These are phyloP conservation scores for Petrocephalus microphthalmus DNA, from an alignment of 2,113 vertebrate genomes.

Conservation along the genomic window DNA sequence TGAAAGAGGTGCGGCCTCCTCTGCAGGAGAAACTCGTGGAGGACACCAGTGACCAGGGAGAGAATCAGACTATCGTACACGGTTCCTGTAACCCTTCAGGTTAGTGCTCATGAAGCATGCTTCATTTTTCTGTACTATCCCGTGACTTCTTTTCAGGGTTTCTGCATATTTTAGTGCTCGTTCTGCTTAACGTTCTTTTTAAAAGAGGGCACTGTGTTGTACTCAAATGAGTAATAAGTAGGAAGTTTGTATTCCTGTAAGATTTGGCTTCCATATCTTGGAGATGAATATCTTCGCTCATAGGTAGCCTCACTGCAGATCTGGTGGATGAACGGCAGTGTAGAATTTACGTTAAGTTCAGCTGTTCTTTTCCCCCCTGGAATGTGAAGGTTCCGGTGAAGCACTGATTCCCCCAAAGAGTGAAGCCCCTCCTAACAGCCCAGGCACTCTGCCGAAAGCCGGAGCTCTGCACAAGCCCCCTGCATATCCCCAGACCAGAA, in stretches of 20 bases:
- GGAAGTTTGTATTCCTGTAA: background rate
- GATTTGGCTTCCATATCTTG: background rate
- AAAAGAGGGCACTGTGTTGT: background rate
- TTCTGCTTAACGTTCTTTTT: background rate
- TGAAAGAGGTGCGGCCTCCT: slow-evolving; percentile 71
- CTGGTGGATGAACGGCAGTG: background rate
- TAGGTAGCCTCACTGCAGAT: background rate
- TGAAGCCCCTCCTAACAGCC: slow-evolving; percentile 46
- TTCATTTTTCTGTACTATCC: background rate
- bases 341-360: background rate
- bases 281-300: background rate
- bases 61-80: slow-evolving; percentile 79
- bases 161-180: background rate
- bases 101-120: slow-evolving; percentile 25
- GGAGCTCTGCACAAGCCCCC: slow-evolving; percentile 67
- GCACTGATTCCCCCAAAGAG: slow-evolving; percentile 43
- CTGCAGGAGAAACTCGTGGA: slow-evolving; percentile 58
- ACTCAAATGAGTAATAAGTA: background rate
- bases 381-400: slow-evolving; percentile 45
- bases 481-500: slow-evolving; percentile 68
- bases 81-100: slow-evolving; percentile 61
- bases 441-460: slow-evolving; percentile 51
- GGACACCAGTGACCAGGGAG: slow-evolving; percentile 57
- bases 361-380: slow-evolving; percentile 28
- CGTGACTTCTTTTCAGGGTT: background rate